These are phyloP conservation scores for Daphoenositta chrysoptera DNA, from an alignment of 2,113 vertebrate genomes.

Conservation along the genomic window DNA sequence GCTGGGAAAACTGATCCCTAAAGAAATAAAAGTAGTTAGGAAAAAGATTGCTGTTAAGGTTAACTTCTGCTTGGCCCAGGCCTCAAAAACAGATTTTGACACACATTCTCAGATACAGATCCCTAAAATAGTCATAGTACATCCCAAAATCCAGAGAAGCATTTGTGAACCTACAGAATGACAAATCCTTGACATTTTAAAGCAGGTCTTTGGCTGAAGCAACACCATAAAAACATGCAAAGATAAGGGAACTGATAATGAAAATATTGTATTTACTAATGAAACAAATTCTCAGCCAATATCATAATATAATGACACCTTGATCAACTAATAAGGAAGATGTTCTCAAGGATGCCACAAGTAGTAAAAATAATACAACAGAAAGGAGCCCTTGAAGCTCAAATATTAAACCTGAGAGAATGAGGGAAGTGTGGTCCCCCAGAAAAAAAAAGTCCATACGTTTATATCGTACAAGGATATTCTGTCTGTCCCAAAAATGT, in stretches of 20 bases:
- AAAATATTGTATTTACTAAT: not conserved
- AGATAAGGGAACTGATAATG: not conserved
- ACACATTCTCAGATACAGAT: not conserved
- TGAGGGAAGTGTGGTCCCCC: rapidly evolving
- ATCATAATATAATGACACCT: not conserved
- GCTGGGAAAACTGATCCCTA: not conserved
- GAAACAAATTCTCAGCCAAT: not conserved
- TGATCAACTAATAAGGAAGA: not conserved
- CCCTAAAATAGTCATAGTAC: not conserved
- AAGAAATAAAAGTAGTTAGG: not conserved
- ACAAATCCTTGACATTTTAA: not conserved
- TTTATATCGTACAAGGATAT: not conserved
- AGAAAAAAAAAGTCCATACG: rapidly evolving
- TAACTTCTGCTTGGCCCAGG: not conserved
- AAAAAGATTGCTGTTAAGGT: not conserved
- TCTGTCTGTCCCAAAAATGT: not conserved
- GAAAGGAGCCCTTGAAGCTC: not conserved
- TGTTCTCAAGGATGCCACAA: not conserved
- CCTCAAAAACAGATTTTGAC: not conserved
- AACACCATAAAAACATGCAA: not conserved
- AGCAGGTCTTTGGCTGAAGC: not conserved
- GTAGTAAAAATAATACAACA: not conserved
- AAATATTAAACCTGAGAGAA: not conserved
- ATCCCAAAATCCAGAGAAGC: not conserved
- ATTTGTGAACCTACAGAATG: not conserved